A percentile compares a stretch with the other conserved stretches of the same genome.
Conservation (phyloP, 2,888 invertebrate genomes). For the Cephus runcator region DNA sequence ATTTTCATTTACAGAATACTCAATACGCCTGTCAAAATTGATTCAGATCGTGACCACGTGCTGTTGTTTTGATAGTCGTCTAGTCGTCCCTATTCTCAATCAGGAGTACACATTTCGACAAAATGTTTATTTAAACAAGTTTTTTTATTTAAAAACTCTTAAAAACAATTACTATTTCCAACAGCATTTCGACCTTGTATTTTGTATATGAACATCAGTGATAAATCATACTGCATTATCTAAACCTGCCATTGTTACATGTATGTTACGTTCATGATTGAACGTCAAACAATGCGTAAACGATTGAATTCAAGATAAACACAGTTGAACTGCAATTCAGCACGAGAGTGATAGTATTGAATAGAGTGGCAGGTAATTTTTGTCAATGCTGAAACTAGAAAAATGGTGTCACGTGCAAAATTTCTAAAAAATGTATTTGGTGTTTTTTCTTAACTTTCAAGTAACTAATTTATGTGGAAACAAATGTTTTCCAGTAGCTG, state of each 20-base stretch:
- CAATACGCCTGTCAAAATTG: neutral
- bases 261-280: neutral
- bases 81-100: neutral
- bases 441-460: neutral
- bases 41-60: neutral
- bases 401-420: neutral
- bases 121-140: neutral
- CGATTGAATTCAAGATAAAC: neutral
- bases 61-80: neutral
- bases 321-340: neutral
- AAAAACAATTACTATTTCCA: neutral
- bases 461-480: neutral
- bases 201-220: neutral
- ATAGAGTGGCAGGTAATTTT: neutral
- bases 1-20: no score
- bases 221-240: neutral
- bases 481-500: neutral
- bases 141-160: neutral
- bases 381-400: neutral
- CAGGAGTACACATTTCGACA: neutral
- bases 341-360: neutral
- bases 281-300: neutral
- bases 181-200: neutral
- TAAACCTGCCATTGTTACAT: neutral
- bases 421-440: neutral